Evolutionary conservation across 2,888 invertebrate genomes (phyloP).

Genomic region (Anoplius nigerrimus): DNA sequence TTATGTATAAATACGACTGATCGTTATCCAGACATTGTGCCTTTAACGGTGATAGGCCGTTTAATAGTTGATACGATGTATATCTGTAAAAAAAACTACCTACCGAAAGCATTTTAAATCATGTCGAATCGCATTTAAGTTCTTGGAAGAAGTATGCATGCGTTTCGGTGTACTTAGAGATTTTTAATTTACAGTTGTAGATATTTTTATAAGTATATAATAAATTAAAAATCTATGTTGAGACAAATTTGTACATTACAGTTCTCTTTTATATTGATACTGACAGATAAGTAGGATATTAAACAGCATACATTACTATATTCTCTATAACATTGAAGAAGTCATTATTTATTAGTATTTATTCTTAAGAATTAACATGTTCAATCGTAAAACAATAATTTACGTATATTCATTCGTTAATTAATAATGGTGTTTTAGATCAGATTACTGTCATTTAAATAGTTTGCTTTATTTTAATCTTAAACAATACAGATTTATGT

Average conservation of each 20-base stretch:
- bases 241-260: background rate
- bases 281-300: too few relatives aligned
- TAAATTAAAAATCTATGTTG: background rate
- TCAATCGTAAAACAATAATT: too few relatives aligned
- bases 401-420: too few relatives aligned
- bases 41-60: too few relatives aligned
- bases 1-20: constrained; percentile 47
- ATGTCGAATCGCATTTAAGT: constrained; percentile 27
- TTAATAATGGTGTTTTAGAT: too few relatives aligned
- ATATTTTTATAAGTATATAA: background rate
- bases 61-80: constrained; percentile 9
- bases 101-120: background rate
- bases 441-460: too few relatives aligned
- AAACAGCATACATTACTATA: too few relatives aligned
- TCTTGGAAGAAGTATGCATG: constrained; percentile 20
- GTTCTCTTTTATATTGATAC: background rate
- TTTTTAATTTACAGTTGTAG: constrained; percentile 28
- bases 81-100: too few relatives aligned
- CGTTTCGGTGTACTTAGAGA: constrained; percentile 49
- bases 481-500: too few relatives aligned
- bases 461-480: too few relatives aligned
- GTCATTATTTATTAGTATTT: background rate
- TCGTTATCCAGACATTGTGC: constrained; percentile 54
- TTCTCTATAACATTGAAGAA: background rate
- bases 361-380: background rate